Evolutionary conservation across 2,113 vertebrate genomes (phyloP), one percentile per base, ranked within the genome.

Genomic region (Apodemus sylvaticus): DNA sequence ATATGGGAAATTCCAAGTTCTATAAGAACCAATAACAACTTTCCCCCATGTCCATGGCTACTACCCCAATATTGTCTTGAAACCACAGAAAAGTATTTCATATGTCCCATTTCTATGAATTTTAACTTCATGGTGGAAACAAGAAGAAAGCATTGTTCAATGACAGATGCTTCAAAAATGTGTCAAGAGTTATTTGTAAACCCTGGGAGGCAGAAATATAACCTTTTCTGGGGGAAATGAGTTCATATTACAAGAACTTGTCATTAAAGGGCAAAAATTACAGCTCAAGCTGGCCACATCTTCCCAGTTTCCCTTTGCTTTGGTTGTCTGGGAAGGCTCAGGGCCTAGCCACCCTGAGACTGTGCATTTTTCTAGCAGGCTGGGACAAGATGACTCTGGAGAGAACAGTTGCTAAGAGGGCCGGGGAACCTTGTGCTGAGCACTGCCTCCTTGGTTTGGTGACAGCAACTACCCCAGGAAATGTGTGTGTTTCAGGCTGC

Each of bases 171-270:
- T 89, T 90, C 85, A 97, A 97, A 97, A 96, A 96, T 97, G 93
- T 96, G 85, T 90, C 74, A 78, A 70, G 64, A 16, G 55, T 94
- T 76, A 94, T 90, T 95, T 93, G 64, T 70, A 96, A 98, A 60
- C 92, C 79, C 94, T 92, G 90, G 94, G 96, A 96, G 97, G 93
- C 81, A 93, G 85, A 92, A 82, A 89, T 89, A 93, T 42, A 94
- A 89, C 81, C 62, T 97, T 96, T 97, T 91, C 94, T 78, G 93
- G 93, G 89, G 34, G 77, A 94, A 95, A 93, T 97, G 95, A 97
- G 86, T 96, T 96, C 96, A 97, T 39, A 81, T 96, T 81, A 92
- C 42, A 96, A 97, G 94, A 97, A 97, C 93, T 94, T 94, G 76
- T 97, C 92, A 92, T 89, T 92, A 95, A 96, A 97, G 51, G 78